Evolutionary conservation across 2,888 invertebrate species (phyloP), one percentile per base, ranked within the genome.

Genomic region (Campopleginae sp.): DNA sequence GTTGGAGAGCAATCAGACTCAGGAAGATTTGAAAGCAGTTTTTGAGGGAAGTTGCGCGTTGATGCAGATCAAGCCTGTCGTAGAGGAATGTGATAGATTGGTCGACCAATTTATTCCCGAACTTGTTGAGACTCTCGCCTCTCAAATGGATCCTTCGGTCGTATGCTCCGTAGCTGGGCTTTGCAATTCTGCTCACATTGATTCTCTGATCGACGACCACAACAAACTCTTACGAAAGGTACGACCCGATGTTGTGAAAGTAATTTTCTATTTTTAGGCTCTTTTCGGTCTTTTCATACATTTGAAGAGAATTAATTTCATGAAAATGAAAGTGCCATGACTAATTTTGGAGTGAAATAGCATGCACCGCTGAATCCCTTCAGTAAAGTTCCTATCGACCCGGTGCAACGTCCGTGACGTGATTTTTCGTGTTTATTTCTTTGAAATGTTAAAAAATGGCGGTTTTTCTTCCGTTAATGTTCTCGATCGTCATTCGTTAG

Each of bases 151-250:
- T 94, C 98, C 98, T 0, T 96, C 97, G 92, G 96, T 96, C 48
- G 98, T 98, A 48, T 98, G 98, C 93, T 96, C 97, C 0, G 97
- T 98, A 14, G 97, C 98, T 75, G 98, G 98, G 0, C 95, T 98
- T 7, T 98, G 98, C 90, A 98, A 98, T 92, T 98, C 95, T 90
- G 96, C 94, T 6, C 94, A 94, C 82, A 96, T 98, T 76, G 97
- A 98, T 91, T 93, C 95, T 75, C 91, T 97, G 87, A 92, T 97
- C 17, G 94, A 94, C 27, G 95, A 96, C 88, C 94, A 94, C 85
- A 27, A 63, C 38, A 71, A 23, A 74, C 61, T 81, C 2, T 10
- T 71, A 7, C 74, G 76, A 7, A n/a, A 75, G 86, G 86, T 86
- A 81, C 42, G 5, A 23, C 42, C 4, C 6, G 10, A 33, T 4